Percentiles rank a stretch among this genome's conserved stretches.
These are phyloP conservation scores for Sacculina carcini DNA, from an alignment of 2,888 invertebrate genomes.

Conservation along the genomic window DNA sequence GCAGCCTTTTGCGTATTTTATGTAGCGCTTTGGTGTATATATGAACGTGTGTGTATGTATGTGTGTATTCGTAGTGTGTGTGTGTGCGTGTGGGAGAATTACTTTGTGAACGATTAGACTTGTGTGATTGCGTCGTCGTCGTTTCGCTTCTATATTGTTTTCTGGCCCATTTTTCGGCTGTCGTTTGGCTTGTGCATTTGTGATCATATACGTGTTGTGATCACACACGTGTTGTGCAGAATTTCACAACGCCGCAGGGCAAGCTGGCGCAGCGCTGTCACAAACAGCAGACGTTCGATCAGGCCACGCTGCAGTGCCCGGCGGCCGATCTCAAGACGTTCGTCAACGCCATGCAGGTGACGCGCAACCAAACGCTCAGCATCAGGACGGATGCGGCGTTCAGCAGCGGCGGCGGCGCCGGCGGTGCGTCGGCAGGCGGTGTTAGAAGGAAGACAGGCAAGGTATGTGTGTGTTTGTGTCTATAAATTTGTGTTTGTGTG, in stretches of 20 bases:
- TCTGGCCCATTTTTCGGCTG: not conserved
- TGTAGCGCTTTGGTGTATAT: no score
- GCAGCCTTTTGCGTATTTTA: no score
- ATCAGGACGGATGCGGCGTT: slow-evolving; percentile 10
- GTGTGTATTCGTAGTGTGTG: no score
- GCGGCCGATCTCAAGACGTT: slow-evolving; percentile 5
- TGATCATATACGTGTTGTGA: not conserved
- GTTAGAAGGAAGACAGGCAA: no score
- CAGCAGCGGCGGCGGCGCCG: slow-evolving; percentile 1
- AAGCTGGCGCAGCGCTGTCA: slow-evolving; percentile 8
- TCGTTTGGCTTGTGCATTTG: not conserved
- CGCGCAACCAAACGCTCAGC: slow-evolving; percentile 8
- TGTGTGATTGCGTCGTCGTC: not conserved
- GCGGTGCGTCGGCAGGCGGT: not conserved
- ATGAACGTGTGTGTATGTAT: not conserved
- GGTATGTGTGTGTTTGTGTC: not conserved
- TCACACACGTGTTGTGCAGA: not conserved
- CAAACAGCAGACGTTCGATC: slow-evolving; percentile 6
- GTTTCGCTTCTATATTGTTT: not conserved
- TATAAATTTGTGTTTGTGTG: no score
- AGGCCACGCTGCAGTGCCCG: slow-evolving; percentile 8
- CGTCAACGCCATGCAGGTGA: slow-evolving; percentile 8
- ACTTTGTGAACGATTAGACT: no score
- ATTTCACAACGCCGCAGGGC: slow-evolving; percentile 7
- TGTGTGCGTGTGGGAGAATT: no score